phyloP scores from a whole-genome alignment of 1,140 invertebrate species.

The Varroa destructor region DNA sequence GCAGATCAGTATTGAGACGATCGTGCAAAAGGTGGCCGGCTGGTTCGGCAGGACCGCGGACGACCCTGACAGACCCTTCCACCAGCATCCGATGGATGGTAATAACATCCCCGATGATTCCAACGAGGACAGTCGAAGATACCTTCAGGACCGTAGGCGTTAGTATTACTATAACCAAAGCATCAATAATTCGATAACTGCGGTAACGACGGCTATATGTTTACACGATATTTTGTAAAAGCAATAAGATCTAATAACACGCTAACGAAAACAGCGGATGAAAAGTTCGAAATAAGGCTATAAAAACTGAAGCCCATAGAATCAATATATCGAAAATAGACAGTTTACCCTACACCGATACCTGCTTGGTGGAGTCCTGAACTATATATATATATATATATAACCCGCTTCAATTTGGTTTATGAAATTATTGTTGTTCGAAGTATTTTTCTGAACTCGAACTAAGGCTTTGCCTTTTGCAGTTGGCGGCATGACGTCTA shows the following conservation, averaged over 20 bases:
- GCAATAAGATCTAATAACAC: too few relatives aligned
- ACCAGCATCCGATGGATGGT: slow-evolving; percentile 2
- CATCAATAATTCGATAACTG: neutral
- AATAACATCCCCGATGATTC: slow-evolving; percentile 27
- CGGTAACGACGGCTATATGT: too few relatives aligned
- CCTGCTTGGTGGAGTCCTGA: too few relatives aligned
- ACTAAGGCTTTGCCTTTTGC: neutral
- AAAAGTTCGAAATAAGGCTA: neutral
- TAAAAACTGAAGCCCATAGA: neutral
- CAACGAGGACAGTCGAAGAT: slow-evolving; percentile 26
- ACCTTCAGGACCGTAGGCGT: slow-evolving; percentile 27
- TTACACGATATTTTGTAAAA: too few relatives aligned
- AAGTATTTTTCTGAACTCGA: neutral
- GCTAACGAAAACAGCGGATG: too few relatives aligned
- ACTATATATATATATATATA: too few relatives aligned
- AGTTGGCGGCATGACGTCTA: too few relatives aligned
- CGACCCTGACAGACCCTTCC: neutral
- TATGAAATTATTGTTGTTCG: neutral
- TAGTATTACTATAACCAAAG: slow-evolving; percentile 29
- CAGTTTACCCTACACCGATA: neutral
- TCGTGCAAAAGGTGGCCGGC: neutral
- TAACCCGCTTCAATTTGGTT: too few relatives aligned
- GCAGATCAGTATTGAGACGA: slow-evolving; percentile 10
- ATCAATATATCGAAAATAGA: neutral
- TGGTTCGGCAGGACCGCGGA: slow-evolving; percentile 4